Evolutionary conservation across 2,888 invertebrate species (phyloP), one percentile per base, ranked within the genome.

Genomic region (Synergus umbraculus): DNA sequence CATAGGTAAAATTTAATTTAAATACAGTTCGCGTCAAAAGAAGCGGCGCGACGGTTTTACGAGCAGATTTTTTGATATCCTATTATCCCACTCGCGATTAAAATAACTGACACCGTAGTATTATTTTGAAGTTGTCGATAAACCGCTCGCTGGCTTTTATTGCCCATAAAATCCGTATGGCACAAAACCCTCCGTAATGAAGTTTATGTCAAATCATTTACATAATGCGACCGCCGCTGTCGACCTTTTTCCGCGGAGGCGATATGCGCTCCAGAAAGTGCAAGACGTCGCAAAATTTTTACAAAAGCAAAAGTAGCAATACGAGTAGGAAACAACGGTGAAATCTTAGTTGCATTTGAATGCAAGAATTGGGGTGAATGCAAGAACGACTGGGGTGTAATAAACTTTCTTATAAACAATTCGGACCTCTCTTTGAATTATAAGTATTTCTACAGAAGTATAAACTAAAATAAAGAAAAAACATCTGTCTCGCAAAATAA

Each of bases 91-190:
- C 37, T 73, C 41, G 15, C 76, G 73, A 83, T 83, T 81, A 78
- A 79, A 63, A 79, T 69, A 77, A 49, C 44, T 18, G 69, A 22
- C 76, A 76, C 65, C 44, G 80, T 46, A 65, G 63, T 83, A 81
- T 85, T 78, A 82, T 84, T 84, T 85, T 83, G 80, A 81, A 81
- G 79, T 82, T 80, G 83, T 86, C 84, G 73, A 84, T 85, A 83
- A 83, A 73, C 73, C 54, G 73, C 54, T 73, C n/a, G 54, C 54
- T 58, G 76, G 76, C 18, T 81, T 84, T 83, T 82, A 84, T 82
- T 76, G 80, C 63, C 80, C 82, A 77, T 85, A 83, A 85, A 85
- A 79, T 81, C 76, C 69, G 58, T 77, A 66, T 79, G 65, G 73
- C 64, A 76, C 76, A 41, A 15, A 37, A 58, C 49, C 66, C 63